Percentiles rank a stretch among this genome's conserved stretches.
Conservation (phyloP, 2,113 vertebrate genomes). For the Ascaphus truei region DNA sequence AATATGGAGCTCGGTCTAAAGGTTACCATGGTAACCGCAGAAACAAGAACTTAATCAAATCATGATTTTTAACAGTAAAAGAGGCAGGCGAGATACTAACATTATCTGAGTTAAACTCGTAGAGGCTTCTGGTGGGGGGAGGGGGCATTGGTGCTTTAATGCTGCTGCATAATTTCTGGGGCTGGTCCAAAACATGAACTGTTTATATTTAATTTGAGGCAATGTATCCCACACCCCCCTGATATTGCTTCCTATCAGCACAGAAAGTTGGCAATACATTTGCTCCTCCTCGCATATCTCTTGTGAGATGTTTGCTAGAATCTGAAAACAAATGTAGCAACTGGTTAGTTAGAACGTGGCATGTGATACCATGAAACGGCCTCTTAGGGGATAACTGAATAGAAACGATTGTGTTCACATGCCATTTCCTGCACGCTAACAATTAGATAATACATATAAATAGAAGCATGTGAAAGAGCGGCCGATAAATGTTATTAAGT, state of each 20-base stretch:
- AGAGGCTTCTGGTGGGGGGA: too few relatives aligned
- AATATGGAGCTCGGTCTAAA: too few relatives aligned
- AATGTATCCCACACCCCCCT: neutral
- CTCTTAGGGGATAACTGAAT: neutral
- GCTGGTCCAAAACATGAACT: too few relatives aligned
- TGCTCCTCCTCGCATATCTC: neutral
- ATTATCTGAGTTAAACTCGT: too few relatives aligned
- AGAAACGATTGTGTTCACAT: slow-evolving; percentile 18
- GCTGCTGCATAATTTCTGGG: neutral
- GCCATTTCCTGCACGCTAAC: neutral
- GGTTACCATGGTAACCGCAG: too few relatives aligned
- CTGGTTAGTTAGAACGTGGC: neutral
- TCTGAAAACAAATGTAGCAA: slow-evolving; percentile 5
- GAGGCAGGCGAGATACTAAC: too few relatives aligned
- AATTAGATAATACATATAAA: neutral
- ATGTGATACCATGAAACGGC: neutral
- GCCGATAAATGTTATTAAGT: neutral
- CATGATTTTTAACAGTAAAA: too few relatives aligned
- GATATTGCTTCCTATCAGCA: neutral
- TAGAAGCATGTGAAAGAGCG: neutral
- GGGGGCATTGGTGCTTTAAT: too few relatives aligned
- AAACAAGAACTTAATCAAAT: too few relatives aligned
- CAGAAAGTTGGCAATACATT: neutral
- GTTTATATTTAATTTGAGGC: too few relatives aligned
- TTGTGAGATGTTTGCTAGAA: neutral